Base-by-base conservation (phyloP, 2,888 invertebrate species). In the Tubiluchus corallicola region DNA sequence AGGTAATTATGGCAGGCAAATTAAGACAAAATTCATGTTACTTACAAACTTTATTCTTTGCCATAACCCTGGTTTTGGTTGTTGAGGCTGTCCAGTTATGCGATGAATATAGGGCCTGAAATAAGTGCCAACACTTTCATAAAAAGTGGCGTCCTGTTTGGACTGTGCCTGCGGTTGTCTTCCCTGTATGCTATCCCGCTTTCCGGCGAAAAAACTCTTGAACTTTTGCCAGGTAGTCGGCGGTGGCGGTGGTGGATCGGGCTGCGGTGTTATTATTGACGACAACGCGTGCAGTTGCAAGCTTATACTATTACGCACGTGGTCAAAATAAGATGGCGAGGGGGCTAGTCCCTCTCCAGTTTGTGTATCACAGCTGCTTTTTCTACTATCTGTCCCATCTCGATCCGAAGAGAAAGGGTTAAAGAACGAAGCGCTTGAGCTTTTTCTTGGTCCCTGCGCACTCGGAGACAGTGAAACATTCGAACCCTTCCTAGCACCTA, bases 161-260 rank as follows among this genome's bases (percentile, higher is more conserved):
- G 29, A 29, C 29, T 9, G 9, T n/a, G 29, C 9, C 29, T 9
- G 9, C 29, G 29, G 9, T n/a, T 9, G 29, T n/a, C 9, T 9
- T n/a, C 9, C 29, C 29, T n/a, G 9, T 9, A 9, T 29, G n/a
- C 29, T n/a, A n/a, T n/a, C 9, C n/a, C 29, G 29, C n/a, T n/a
- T n/a, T 9, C 29, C 29, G 29, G 29, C 29, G 29, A 29, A 29
- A 9, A n/a, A 9, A 9, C 29, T 29, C 29, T 29, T 29, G 29
- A 29, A 29, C 9, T n/a, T 9, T n/a, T 29, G 29, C 29, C 29
- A 29, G 9, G 9, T 29, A 9, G 29, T 29, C 29, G 29, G 29
- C 29, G 29, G 29, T n/a, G 29, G 29, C 29, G 29, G 29, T n/a
- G 29, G 29, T n/a, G 29, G 29, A 9, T 29, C 29, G 29, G 29